Conservation (phyloP, 2,113 vertebrate species). For the Jacana jacana region DNA sequence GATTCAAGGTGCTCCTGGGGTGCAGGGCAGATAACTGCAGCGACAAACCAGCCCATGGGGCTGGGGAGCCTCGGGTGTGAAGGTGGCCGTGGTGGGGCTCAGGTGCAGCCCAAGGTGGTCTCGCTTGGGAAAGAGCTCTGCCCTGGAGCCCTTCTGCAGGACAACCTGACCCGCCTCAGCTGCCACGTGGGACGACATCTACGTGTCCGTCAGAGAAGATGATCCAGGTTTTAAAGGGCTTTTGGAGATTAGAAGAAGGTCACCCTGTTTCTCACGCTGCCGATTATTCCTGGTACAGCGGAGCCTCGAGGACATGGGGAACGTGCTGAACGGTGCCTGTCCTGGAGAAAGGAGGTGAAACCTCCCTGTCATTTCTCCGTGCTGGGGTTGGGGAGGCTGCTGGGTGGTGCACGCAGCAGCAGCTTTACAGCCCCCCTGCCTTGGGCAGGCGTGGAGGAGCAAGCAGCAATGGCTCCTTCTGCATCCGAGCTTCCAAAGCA, state of each 20-base stretch:
- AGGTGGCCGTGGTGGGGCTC: neutral
- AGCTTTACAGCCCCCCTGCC: neutral
- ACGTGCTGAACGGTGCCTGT: neutral
- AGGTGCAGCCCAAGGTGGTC: neutral
- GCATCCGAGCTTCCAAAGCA: neutral
- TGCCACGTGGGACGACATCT: neutral
- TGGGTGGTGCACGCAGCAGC: fast-evolving
- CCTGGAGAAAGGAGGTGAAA: neutral
- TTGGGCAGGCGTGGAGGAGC: neutral
- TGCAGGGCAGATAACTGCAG: no score
- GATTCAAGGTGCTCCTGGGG: neutral
- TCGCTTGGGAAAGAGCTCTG: neutral
- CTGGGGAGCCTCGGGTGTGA: neutral
- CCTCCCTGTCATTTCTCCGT: fast-evolving
- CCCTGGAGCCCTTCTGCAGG: neutral
- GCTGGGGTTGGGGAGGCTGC: neutral
- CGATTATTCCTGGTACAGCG: neutral
- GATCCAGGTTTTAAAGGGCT: conserved; percentile 59
- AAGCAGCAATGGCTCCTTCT: neutral
- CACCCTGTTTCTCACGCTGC: neutral
- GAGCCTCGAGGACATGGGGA: neutral
- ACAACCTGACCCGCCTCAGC: neutral
- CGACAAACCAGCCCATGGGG: fast-evolving
- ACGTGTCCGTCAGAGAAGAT: neutral
- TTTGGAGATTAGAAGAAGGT: conserved; percentile 58